Evolutionary conservation across 2,888 invertebrate species (phyloP).

Genomic region (Hydroisotoma schaefferi): DNA sequence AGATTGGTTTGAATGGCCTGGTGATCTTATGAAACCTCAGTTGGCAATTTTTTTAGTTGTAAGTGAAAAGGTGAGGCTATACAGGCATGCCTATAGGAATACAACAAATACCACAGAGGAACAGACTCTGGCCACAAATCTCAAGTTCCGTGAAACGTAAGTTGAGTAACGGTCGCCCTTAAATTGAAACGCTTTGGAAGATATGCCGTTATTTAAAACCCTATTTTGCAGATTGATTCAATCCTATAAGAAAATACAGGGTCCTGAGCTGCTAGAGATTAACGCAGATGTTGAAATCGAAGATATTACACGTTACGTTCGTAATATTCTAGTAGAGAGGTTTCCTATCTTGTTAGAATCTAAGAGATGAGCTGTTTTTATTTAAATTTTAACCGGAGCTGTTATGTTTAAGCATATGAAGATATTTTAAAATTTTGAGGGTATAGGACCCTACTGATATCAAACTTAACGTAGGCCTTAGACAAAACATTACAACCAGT

Average conservation of each 20-base stretch:
- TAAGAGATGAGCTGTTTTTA: too few relatives aligned
- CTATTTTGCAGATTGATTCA: conserved; percentile 36
- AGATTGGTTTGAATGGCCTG: conserved; percentile 53
- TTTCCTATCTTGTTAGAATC: conserved; percentile 33
- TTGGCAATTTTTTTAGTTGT: conserved; percentile 54
- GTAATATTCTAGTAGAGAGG: conserved; percentile 17
- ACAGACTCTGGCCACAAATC: conserved; percentile 40
- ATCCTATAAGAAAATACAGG: conserved; percentile 37
- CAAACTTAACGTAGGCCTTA: too few relatives aligned
- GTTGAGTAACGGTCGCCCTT: neutral
- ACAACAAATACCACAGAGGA: conserved; percentile 47
- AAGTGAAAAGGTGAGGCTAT: conserved; percentile 52
- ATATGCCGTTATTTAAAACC: neutral
- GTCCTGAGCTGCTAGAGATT: conserved; percentile 33
- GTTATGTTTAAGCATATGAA: neutral
- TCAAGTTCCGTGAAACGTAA: conserved; percentile 42
- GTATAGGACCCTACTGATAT: too few relatives aligned
- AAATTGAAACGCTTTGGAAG: neutral
- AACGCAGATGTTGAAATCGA: conserved; percentile 44
- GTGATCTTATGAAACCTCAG: conserved; percentile 55
- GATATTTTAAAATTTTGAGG: too few relatives aligned
- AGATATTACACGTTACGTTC: conserved; percentile 31
- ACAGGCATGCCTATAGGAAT: conserved; percentile 49
- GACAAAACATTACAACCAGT: too few relatives aligned
- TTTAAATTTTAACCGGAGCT: neutral